phyloP scores from a whole-genome alignment of 2,888 invertebrate species.

The Osedax fenrisi region DNA sequence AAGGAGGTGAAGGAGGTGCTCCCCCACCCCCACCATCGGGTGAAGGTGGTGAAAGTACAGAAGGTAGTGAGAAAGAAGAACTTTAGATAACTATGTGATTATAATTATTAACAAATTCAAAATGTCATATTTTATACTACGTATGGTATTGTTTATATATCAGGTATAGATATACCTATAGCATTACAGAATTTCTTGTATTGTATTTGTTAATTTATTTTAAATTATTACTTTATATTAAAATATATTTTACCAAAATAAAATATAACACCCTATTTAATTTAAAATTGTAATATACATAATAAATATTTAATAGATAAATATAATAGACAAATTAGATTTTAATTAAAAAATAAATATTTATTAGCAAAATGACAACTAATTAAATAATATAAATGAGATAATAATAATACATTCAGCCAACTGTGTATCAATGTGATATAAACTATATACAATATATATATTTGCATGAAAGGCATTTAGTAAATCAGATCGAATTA shows the following conservation, averaged over 20 bases:
- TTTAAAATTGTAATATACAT: too few species aligned
- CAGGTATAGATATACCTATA: slow-evolving; percentile 2
- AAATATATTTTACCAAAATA: slow-evolving; percentile 5
- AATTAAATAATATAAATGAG: too few species aligned
- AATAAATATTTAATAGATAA: too few species aligned
- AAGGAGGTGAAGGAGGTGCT: slow-evolving; percentile 56
- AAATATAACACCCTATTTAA: too few species aligned
- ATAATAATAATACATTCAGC: too few species aligned
- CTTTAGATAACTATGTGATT: slow-evolving; percentile 34
- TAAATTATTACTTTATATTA: not conserved
- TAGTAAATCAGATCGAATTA: too few species aligned
- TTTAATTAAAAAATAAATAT: too few species aligned
- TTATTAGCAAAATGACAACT: too few species aligned
- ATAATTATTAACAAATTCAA: slow-evolving; percentile 14
- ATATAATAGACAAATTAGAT: too few species aligned
- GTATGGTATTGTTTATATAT: not conserved
- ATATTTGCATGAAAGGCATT: too few species aligned
- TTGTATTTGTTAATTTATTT: not conserved
- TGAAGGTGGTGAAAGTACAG: slow-evolving; percentile 48
- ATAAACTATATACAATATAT: too few species aligned
- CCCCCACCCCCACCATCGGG: slow-evolving; percentile 59
- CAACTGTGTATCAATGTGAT: too few species aligned
- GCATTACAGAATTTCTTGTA: not conserved
- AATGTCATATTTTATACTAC: slow-evolving; percentile 3
- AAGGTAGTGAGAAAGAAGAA: slow-evolving; percentile 59